Conservation (phyloP, 37 sponge, comb jelly and placozoan species). For the Haliclona indistincta region DNA sequence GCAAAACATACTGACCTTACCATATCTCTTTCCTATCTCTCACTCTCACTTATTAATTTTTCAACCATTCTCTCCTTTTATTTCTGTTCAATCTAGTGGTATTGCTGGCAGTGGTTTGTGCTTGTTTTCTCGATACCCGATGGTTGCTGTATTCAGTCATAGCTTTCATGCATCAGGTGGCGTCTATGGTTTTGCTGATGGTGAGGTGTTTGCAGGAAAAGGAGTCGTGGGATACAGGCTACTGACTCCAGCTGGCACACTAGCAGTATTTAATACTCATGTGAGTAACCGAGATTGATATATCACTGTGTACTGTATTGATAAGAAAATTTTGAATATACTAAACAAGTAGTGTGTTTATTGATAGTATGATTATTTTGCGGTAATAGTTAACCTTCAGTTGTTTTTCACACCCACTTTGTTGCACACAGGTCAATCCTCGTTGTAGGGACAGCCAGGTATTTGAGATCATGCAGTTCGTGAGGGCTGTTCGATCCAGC, state of each 20-base stretch:
- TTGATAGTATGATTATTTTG: neutral
- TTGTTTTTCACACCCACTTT: neutral
- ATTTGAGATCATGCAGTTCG: constrained; percentile 62
- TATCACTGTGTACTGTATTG: neutral
- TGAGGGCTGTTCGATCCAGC: constrained; percentile 36
- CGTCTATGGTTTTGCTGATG: constrained; percentile 25
- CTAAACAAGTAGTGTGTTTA: neutral
- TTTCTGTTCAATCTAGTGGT: constrained; percentile 38
- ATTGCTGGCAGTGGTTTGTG: constrained; percentile 81
- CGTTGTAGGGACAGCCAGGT: constrained; percentile 35
- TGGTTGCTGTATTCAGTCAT: constrained; percentile 38
- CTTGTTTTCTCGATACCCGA: constrained; percentile 73
- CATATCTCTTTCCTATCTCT: neutral
- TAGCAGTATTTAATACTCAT: constrained; percentile 68
- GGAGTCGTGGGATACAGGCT: constrained; percentile 44
- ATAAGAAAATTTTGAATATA: neutral
- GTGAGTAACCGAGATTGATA: constrained; percentile 17
- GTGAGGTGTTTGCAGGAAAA: constrained; percentile 77
- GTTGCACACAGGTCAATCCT: constrained; percentile 30
- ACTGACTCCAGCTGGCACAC: constrained; percentile 37
- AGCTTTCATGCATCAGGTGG: constrained; percentile 33
- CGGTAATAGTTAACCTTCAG: neutral
- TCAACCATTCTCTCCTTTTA: neutral
- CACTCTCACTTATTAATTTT: neutral
- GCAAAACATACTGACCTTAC: neutral